Evolutionary conservation across 1,140 invertebrate species (phyloP).

Genomic region (Propsilocerus akamusi): DNA sequence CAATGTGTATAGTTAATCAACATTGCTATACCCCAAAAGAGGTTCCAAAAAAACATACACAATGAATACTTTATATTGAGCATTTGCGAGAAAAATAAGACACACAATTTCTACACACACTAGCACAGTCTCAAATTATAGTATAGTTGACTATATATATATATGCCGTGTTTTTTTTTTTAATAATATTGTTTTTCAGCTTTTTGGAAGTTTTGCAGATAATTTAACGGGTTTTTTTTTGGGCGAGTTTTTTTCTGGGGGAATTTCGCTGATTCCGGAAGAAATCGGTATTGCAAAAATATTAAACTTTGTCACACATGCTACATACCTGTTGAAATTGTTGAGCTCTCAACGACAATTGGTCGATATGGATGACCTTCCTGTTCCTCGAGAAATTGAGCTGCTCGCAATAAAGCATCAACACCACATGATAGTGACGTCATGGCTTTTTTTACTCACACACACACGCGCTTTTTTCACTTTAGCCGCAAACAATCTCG

Average conservation of each 20-base stretch:
- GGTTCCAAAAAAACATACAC: slow-evolving; percentile 1
- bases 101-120: background rate
- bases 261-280: background rate
- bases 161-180: background rate
- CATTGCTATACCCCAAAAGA: background rate
- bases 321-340: background rate
- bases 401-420: background rate
- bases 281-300: too few relatives aligned
- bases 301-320: too few relatives aligned
- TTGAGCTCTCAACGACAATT: background rate
- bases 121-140: too few relatives aligned
- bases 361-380: background rate
- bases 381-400: background rate
- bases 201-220: background rate
- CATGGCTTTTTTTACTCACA: background rate
- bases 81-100: background rate
- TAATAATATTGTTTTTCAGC: background rate
- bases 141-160: too few relatives aligned
- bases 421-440: slow-evolving; percentile 1
- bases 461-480: background rate
- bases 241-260: background rate
- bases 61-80: background rate
- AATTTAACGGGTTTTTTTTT: background rate
- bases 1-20: background rate
- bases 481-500: background rate